phyloP scores from a whole-genome alignment of 2,797 vertebrate genomes.

The Steatocranus sp. region DNA sequence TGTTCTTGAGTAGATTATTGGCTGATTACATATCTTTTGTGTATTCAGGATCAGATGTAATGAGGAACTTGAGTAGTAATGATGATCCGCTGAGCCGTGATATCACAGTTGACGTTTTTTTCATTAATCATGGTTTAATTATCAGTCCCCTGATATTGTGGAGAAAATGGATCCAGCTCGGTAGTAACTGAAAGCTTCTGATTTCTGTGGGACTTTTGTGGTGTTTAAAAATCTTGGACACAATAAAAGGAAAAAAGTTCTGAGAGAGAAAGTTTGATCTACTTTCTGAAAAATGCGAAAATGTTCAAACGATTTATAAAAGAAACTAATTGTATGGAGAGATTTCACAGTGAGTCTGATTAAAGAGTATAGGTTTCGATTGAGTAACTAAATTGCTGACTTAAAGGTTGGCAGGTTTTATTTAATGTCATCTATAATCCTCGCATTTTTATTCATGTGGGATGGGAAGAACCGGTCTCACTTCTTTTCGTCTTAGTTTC shows the following conservation, averaged over 20 bases:
- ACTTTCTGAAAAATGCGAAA: not conserved
- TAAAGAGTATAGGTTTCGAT: not conserved
- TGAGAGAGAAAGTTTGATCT: not conserved
- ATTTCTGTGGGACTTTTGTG: not conserved
- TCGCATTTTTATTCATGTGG: not conserved
- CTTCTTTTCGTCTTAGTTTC: slow-evolving; percentile 46
- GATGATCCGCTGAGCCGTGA: not conserved
- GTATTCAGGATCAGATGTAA: slow-evolving; percentile 33
- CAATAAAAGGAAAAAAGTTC: not conserved
- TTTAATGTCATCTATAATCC: not conserved
- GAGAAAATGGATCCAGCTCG: not conserved
- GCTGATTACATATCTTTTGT: slow-evolving; percentile 3
- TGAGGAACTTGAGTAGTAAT: not conserved
- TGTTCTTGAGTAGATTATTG: not conserved
- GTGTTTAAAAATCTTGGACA: not conserved
- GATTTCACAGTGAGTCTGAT: not conserved
- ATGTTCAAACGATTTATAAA: not conserved
- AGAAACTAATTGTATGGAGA: not conserved
- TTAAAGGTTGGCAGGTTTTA: not conserved
- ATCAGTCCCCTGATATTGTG: not conserved
- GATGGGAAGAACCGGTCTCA: slow-evolving; percentile 34
- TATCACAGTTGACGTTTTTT: not conserved
- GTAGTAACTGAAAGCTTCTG: not conserved
- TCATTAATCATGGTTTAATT: not conserved
- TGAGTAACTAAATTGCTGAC: not conserved